Percentiles rank a stretch among this genome's conserved stretches.
These are phyloP conservation scores for Tetranychus urticae DNA, from an alignment of 1,140 invertebrate species.

Conservation along the genomic window DNA sequence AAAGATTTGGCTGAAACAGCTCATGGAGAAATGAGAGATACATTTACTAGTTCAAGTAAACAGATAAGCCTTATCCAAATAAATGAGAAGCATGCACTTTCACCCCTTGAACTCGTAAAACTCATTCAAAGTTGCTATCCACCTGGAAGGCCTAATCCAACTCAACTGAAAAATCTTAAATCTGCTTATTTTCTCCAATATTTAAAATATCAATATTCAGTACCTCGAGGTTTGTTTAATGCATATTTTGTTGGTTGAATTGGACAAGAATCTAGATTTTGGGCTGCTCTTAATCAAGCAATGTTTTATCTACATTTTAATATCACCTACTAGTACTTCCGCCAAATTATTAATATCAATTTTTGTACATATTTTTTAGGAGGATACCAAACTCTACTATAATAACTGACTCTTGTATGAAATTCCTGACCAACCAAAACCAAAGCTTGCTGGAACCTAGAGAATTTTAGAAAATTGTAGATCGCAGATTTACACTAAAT, in stretches of 20 bases:
- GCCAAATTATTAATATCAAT: no score
- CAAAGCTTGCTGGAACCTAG: conserved; percentile 38
- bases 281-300: conserved; percentile 8
- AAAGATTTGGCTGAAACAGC: not conserved
- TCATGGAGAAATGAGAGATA: not conserved
- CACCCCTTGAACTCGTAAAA: not conserved
- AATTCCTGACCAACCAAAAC: conserved; percentile 57
- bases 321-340: no score
- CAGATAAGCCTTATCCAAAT: conserved; percentile 3
- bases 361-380: conserved; percentile 44
- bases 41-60: not conserved
- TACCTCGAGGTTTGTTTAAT: conserved; percentile 3
- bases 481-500: no score
- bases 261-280: conserved; percentile 1
- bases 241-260: conserved; percentile 9
- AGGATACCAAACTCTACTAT: conserved; percentile 50
- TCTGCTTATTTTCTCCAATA: conserved; percentile 8
- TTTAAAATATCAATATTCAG: conserved; percentile 6
- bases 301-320: conserved; percentile 7
- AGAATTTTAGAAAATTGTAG: not conserved
- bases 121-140: not conserved
- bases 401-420: conserved; percentile 38
- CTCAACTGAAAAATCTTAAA: not conserved
- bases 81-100: conserved; percentile 4
- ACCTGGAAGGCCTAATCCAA: not conserved